phyloP scores from a whole-genome alignment of 2,113 vertebrate species.

The Pygoscelis antarcticus region DNA sequence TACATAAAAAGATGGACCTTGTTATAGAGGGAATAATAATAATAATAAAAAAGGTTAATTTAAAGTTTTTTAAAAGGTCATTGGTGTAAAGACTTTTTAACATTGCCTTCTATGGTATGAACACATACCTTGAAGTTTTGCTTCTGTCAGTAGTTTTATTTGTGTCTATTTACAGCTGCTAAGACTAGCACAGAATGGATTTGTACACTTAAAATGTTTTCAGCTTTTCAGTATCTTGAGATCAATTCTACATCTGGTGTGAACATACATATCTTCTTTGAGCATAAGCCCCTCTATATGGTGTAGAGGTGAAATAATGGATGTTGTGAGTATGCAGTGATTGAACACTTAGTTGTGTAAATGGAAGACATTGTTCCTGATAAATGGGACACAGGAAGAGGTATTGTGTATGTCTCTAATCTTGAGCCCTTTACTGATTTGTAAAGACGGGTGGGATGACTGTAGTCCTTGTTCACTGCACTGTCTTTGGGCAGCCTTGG shows the following conservation, averaged over 20 bases:
- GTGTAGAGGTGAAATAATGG: neutral
- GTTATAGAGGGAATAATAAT: neutral
- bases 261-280: neutral
- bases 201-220: neutral
- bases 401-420: neutral
- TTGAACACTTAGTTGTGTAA: neutral
- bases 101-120: neutral
- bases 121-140: neutral
- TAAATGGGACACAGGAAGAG: neutral
- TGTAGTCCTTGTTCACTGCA: neutral
- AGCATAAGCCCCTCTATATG: neutral
- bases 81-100: neutral
- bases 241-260: neutral
- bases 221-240: neutral
- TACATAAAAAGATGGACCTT: conserved; percentile 47
- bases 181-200: neutral
- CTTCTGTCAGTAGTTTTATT: neutral
- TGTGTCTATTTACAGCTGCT: neutral
- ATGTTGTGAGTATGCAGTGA: neutral
- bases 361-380: neutral
- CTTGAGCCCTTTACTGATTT: neutral
- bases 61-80: conserved; percentile 45
- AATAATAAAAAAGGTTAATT: conserved; percentile 16
- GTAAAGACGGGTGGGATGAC: neutral
- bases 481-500: neutral